These are phyloP conservation scores for Goniozus legneri DNA, from an alignment of 1,140 invertebrate genomes.

Conservation along the genomic window DNA sequence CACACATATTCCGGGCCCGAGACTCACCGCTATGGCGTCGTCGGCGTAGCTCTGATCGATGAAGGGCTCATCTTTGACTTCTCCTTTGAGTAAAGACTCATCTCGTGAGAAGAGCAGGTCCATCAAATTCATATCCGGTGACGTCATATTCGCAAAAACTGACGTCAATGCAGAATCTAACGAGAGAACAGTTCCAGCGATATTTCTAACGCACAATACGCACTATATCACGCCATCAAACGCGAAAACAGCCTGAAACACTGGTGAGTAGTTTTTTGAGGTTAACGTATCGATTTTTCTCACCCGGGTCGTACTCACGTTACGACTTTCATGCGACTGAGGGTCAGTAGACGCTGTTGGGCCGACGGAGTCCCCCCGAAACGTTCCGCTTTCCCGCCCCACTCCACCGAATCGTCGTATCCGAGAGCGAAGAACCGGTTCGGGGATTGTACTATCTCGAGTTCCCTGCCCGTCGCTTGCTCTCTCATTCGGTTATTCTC, in stretches of 20 bases:
- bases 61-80: slow-evolving; percentile 34
- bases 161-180: not conserved
- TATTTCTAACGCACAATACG: too few species aligned
- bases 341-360: too few species aligned
- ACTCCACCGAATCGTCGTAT: not conserved
- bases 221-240: too few species aligned
- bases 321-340: too few species aligned
- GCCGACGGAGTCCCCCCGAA: too few species aligned
- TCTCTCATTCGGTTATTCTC: not conserved
- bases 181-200: not conserved
- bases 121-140: slow-evolving; percentile 33
- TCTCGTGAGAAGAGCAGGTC: slow-evolving; percentile 32
- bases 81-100: slow-evolving; percentile 29
- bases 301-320: too few species aligned
- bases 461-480: not conserved
- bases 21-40: slow-evolving; percentile 32
- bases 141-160: slow-evolving; percentile 4
- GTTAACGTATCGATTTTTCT: too few species aligned
- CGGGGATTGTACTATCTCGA: too few species aligned
- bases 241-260: too few species aligned
- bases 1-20: too few species aligned
- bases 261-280: too few species aligned
- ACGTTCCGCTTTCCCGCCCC: slow-evolving; percentile 3
- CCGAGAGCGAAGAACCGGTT: not conserved
- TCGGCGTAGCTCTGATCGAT: slow-evolving; percentile 24